Evolutionary conservation across 2,888 invertebrate species (phyloP).

Genomic region (Parochlus steinenii): DNA sequence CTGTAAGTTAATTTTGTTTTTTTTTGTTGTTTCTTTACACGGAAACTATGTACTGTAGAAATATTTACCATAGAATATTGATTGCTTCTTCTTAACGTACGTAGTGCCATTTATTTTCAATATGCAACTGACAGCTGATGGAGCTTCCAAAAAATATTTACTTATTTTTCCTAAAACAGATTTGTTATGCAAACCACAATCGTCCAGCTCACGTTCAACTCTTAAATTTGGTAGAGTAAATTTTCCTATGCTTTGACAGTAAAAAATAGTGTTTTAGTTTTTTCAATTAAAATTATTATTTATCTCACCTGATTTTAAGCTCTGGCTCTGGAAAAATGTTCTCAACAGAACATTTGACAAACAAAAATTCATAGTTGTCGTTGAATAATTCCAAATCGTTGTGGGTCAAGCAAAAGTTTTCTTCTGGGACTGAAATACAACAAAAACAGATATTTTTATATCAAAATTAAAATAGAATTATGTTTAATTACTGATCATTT

Average conservation of each 20-base stretch:
- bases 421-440: slow-evolving; percentile 10
- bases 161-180: slow-evolving; percentile 7
- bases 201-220: slow-evolving; percentile 5
- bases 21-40: no score
- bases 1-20: no score
- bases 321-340: slow-evolving; percentile 8
- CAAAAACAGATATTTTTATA: background rate
- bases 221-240: slow-evolving; percentile 3
- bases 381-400: background rate
- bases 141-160: slow-evolving; percentile 5
- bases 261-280: background rate
- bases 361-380: background rate
- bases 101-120: slow-evolving; percentile 9
- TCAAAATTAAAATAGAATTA: background rate
- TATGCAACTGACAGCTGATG: slow-evolving; percentile 7
- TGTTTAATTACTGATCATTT: slow-evolving; percentile 8
- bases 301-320: slow-evolving; percentile 1
- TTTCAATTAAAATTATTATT: background rate
- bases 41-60: no score
- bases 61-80: slow-evolving; percentile 11
- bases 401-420: slow-evolving; percentile 8
- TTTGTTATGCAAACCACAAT: slow-evolving; percentile 11
- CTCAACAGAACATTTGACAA: slow-evolving; percentile 6
- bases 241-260: slow-evolving; percentile 1
- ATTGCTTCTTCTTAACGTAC: slow-evolving; percentile 10